phyloP scores from a whole-genome alignment of 2,888 invertebrate species.

The Achlya flavicornis region DNA sequence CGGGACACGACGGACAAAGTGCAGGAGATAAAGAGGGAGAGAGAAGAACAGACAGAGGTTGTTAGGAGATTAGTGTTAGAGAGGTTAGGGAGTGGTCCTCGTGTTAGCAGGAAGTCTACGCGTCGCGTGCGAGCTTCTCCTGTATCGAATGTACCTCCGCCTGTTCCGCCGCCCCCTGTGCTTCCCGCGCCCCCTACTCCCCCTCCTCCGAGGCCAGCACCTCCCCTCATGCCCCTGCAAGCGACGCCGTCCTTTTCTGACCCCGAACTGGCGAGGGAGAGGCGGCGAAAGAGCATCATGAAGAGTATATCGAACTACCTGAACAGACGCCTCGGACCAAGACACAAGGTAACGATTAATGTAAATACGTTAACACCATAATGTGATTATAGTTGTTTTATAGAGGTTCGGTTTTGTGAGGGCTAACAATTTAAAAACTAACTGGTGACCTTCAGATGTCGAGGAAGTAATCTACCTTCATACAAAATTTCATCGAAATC shows the following conservation, averaged over 20 bases:
- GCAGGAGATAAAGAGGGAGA: slow-evolving; percentile 90
- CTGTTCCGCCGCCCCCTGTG: slow-evolving; percentile 58
- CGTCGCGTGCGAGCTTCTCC: slow-evolving; percentile 51
- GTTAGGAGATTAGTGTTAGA: slow-evolving; percentile 93
- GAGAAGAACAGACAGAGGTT: slow-evolving; percentile 92
- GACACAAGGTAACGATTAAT: slow-evolving; percentile 78
- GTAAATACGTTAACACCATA: background rate
- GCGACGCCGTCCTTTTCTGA: slow-evolving; percentile 82
- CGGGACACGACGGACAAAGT: slow-evolving; percentile 83
- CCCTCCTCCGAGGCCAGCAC: slow-evolving; percentile 42
- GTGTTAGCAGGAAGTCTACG: slow-evolving; percentile 46
- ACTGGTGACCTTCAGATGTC: background rate
- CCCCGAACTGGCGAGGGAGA: slow-evolving; percentile 83
- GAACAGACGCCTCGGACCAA: slow-evolving; percentile 87
- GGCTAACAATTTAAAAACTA: slow-evolving; percentile 5
- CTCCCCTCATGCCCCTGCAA: slow-evolving; percentile 45
- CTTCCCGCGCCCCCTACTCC: slow-evolving; percentile 42
- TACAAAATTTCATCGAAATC: background rate
- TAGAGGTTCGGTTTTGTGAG: slow-evolving; percentile 13
- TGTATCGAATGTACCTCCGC: slow-evolving; percentile 47
- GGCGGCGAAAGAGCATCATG: slow-evolving; percentile 91
- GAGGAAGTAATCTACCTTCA: background rate
- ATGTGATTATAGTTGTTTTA: background rate
- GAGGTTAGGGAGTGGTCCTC: slow-evolving; percentile 80
- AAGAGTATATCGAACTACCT: slow-evolving; percentile 93